Evolutionary conservation across 2,888 invertebrate genomes (phyloP).

Genomic region (Drosophila basisetae): DNA sequence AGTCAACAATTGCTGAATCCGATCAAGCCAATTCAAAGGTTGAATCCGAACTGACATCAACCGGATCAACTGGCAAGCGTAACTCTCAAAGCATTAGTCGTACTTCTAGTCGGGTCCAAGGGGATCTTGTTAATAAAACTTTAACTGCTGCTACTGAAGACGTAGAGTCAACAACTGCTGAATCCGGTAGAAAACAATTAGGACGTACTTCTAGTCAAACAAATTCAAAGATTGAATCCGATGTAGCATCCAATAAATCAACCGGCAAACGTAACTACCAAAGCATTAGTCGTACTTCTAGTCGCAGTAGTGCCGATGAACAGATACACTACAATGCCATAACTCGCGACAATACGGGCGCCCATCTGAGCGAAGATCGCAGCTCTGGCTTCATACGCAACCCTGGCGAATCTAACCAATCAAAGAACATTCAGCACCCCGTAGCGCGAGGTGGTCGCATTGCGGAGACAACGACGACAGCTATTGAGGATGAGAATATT

Average conservation of each 20-base stretch:
- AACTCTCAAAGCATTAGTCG: slow-evolving; percentile 54
- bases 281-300: slow-evolving; percentile 31
- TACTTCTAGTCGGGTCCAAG: neutral
- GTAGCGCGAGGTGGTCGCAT: slow-evolving; percentile 63
- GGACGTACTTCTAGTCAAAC: neutral
- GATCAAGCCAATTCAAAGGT: neutral
- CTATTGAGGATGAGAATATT: slow-evolving; percentile 61
- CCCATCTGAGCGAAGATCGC: slow-evolving; percentile 54
- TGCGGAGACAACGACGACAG: slow-evolving; percentile 30
- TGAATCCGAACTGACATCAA: neutral
- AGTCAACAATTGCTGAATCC: neutral
- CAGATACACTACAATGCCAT: slow-evolving; percentile 70
- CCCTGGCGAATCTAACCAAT: slow-evolving; percentile 18
- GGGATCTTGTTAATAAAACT: rapidly evolving
- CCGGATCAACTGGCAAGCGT: slow-evolving; percentile 9
- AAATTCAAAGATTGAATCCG: neutral
- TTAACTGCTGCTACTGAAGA: neutral
- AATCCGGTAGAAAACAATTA: neutral
- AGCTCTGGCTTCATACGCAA: slow-evolving; percentile 64
- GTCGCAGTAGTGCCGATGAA: slow-evolving; percentile 14
- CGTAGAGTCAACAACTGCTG: neutral
- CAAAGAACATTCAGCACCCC: slow-evolving; percentile 36
- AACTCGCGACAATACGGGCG: slow-evolving; percentile 49
- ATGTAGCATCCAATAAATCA: neutral
- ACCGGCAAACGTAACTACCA: slow-evolving; percentile 51